Evolutionary conservation across 2,113 vertebrate genomes (phyloP).

Genomic region (Eudyptes chrysolophus): DNA sequence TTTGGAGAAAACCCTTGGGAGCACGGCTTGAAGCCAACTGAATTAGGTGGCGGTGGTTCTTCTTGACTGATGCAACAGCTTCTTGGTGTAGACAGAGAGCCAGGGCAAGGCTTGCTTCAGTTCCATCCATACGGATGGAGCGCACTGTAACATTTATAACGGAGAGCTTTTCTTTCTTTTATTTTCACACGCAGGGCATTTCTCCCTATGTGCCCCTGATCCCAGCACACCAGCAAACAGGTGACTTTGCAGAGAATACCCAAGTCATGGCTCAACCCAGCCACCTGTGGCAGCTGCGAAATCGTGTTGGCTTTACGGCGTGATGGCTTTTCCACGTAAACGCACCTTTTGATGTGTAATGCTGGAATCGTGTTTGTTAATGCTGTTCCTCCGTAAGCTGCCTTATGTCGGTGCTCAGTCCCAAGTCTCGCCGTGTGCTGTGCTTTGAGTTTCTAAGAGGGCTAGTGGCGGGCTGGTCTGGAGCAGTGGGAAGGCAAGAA

Average conservation of each 20-base stretch:
- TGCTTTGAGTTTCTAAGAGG: background rate
- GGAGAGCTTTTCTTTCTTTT: background rate
- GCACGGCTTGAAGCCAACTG: background rate
- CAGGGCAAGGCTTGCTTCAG: background rate
- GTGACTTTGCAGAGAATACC: background rate
- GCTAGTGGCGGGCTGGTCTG: background rate
- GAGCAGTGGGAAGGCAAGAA: background rate
- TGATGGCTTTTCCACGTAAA: background rate
- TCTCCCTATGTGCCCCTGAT: background rate
- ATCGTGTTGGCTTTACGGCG: background rate
- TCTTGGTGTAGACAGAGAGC: background rate
- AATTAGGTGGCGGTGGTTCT: background rate
- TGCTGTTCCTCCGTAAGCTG: background rate
- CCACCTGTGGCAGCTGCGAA: background rate
- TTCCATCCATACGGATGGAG: background rate
- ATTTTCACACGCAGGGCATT: fast-evolving
- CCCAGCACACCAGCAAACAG: background rate
- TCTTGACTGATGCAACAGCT: background rate
- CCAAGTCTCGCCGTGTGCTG: no score
- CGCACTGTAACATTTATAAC: background rate
- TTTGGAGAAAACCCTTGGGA: background rate
- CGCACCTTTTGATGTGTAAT: background rate
- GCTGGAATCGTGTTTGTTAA: background rate
- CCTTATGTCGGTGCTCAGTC: background rate
- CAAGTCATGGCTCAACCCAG: background rate